A percentile compares a stretch with the other conserved stretches of the same genome.
phyloP scores from a whole-genome alignment of 2,888 invertebrate genomes.

The Pseudanteris insignis region DNA sequence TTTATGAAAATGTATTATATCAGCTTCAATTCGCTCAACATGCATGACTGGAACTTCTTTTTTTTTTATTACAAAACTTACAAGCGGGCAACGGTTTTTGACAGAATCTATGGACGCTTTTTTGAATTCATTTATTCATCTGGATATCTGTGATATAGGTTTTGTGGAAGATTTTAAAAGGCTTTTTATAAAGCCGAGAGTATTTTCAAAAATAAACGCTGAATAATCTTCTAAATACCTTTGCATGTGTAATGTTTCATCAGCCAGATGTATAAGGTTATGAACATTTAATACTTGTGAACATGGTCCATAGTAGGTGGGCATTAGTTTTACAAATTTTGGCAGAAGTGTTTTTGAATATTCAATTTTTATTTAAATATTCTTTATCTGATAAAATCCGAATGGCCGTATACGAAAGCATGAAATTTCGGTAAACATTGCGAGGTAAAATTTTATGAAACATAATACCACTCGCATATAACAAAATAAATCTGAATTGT shows the following conservation, averaged over 20 bases:
- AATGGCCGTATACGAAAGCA: constrained; percentile 26
- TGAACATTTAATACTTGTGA: constrained; percentile 29
- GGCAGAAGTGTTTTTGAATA: constrained; percentile 14
- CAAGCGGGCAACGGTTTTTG: constrained; percentile 7
- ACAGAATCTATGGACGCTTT: neutral
- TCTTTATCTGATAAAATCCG: constrained; percentile 19
- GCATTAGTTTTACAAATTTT: constrained; percentile 21
- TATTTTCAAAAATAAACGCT: constrained; percentile 23
- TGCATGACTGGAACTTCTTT: neutral
- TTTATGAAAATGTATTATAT: constrained; percentile 3
- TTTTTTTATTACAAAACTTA: constrained; percentile 2
- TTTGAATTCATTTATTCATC: constrained; percentile 14
- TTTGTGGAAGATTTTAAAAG: constrained; percentile 15
- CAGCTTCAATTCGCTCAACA: neutral
- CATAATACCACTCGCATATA: constrained; percentile 27
- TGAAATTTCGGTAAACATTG: constrained; percentile 38
- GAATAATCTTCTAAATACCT: constrained; percentile 16
- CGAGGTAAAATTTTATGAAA: constrained; percentile 30
- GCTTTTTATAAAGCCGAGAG: constrained; percentile 15
- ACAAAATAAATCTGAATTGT: constrained; percentile 15
- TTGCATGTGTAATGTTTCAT: constrained; percentile 29
- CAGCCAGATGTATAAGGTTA: constrained; percentile 34
- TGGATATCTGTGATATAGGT: constrained; percentile 14
- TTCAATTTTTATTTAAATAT: constrained; percentile 8
- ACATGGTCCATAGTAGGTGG: constrained; percentile 16